These are phyloP conservation scores for Bungarus multicinctus DNA, from an alignment of 2,113 vertebrate genomes.

Conservation along the genomic window DNA sequence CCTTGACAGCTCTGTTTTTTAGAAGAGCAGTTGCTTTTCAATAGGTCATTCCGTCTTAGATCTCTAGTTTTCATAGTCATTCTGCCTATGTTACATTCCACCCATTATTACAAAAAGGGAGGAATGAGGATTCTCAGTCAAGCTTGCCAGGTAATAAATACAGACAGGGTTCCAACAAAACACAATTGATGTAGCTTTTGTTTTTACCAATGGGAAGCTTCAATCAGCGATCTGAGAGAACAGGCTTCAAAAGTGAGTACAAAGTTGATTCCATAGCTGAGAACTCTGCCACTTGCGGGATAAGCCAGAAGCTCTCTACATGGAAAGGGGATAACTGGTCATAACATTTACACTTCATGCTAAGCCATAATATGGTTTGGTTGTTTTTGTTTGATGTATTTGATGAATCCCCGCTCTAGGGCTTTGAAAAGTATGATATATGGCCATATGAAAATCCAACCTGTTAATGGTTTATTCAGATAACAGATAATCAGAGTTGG, in stretches of 20 bases:
- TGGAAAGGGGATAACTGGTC: not conserved
- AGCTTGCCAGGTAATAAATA: not conserved
- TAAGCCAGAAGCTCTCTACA: not conserved
- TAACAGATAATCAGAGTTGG: too few species aligned
- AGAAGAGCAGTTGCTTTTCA: not conserved
- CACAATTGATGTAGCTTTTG: not conserved
- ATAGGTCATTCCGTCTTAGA: not conserved
- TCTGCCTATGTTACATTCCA: not conserved
- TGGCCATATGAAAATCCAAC: not conserved
- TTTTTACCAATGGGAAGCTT: not conserved
- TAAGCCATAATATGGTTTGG: not conserved
- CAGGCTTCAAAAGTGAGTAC: not conserved
- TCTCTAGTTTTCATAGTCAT: not conserved
- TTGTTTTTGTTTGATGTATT: not conserved
- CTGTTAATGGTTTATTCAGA: not conserved
- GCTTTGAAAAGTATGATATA: not conserved
- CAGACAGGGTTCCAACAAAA: not conserved
- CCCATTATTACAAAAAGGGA: not conserved
- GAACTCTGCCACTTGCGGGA: not conserved
- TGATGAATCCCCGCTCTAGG: not conserved
- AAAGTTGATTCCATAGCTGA: not conserved
- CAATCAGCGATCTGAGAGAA: not conserved
- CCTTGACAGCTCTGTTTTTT: not conserved
- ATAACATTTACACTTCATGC: not conserved
- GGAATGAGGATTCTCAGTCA: not conserved